phyloP scores from a whole-genome alignment of 2,888 invertebrate species.

The Lacanobia oleracea region DNA sequence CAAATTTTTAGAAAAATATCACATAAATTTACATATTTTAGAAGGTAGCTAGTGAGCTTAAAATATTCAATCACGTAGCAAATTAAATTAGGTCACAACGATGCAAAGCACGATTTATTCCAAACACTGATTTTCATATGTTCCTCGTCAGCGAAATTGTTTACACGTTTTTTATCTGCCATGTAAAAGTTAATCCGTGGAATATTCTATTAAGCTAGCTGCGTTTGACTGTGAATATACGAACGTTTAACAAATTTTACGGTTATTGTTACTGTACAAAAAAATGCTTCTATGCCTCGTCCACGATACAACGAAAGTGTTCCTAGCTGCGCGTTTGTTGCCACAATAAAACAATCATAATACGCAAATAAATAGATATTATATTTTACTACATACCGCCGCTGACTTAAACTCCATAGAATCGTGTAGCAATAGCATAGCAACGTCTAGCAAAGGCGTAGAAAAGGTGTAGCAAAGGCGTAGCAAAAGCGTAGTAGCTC shows the following conservation, averaged over 20 bases:
- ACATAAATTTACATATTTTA: too few species aligned
- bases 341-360: background rate
- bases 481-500: background rate
- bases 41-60: too few species aligned
- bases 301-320: background rate
- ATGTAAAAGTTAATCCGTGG: conserved; percentile 28
- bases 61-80: background rate
- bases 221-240: background rate
- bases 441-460: background rate
- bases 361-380: background rate
- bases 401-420: background rate
- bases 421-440: background rate
- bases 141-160: conserved; percentile 14
- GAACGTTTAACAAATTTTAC: conserved; percentile 2
- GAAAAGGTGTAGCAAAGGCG: background rate
- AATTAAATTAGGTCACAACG: conserved; percentile 15
- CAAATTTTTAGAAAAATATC: too few species aligned
- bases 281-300: background rate
- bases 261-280: background rate
- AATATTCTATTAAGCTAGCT: conserved; percentile 26
- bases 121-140: conserved; percentile 32
- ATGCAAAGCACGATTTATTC: conserved; percentile 10
- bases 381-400: too few species aligned
- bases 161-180: conserved; percentile 13
- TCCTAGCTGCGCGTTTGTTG: background rate